These are phyloP conservation scores for Malurus melanocephalus DNA, from an alignment of 2,113 vertebrate genomes.

Conservation along the genomic window DNA sequence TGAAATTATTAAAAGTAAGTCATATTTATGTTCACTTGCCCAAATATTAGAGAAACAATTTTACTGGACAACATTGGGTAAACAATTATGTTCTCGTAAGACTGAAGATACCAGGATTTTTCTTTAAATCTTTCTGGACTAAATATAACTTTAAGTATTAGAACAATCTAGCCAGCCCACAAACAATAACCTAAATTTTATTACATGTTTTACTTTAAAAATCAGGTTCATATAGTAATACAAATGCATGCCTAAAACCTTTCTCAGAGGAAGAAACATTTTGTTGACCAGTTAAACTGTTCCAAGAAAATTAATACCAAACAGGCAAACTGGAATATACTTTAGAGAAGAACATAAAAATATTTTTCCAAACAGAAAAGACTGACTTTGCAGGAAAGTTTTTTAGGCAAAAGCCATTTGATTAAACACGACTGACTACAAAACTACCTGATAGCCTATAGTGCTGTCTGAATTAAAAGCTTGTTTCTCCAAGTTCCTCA, in stretches of 20 bases:
- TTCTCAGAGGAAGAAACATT: slow-evolving; percentile 17
- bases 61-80: background rate
- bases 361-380: background rate
- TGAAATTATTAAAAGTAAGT: background rate
- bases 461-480: background rate
- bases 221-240: slow-evolving; percentile 12
- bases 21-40: background rate
- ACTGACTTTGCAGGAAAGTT: slow-evolving; percentile 13
- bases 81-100: background rate
- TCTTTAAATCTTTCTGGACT: background rate
- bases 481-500: background rate
- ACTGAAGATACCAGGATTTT: background rate
- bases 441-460: slow-evolving; percentile 10
- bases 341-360: slow-evolving; percentile 43
- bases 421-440: background rate
- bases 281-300: background rate
- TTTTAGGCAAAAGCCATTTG: background rate
- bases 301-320: slow-evolving; percentile 51
- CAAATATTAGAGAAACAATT: background rate
- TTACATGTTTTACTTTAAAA: background rate
- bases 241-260: background rate
- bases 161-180: background rate
- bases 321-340: slow-evolving; percentile 33
- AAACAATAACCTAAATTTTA: background rate
- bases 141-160: background rate